A percentile compares a stretch with the other conserved stretches of the same genome.
Conservation (phyloP, 37 sponge, comb jelly and placozoan species). For the Halisarca cf. caerulea region DNA sequence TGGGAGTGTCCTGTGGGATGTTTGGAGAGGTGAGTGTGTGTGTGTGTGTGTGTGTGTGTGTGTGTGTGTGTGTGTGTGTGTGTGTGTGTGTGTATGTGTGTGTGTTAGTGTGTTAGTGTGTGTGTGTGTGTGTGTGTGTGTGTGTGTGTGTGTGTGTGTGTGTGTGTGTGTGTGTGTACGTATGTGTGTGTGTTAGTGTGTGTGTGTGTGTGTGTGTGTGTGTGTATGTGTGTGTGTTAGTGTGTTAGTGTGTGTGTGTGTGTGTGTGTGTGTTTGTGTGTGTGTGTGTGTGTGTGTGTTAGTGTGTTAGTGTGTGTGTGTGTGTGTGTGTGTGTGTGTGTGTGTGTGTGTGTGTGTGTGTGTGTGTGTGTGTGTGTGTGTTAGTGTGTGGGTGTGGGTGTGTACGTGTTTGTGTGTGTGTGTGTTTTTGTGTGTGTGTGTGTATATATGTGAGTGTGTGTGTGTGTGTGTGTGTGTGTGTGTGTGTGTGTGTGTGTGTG, state of each 20-base stretch:
- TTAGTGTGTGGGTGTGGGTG: no score
- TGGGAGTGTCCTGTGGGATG: neutral
- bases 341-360: no score
- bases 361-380: no score
- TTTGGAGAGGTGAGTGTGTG: neutral
- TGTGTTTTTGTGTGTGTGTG: no score
- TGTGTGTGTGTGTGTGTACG: conserved; percentile 12
- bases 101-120: conserved; percentile 33
- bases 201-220: neutral
- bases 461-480: no score
- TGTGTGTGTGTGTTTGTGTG: neutral
- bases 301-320: no score
- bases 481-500: no score
- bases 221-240: no score
- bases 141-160: neutral
- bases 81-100: conserved; percentile 17
- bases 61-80: conserved; percentile 13
- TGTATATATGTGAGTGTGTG: no score
- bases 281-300: no score
- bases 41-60: neutral
- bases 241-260: neutral
- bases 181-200: neutral
- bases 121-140: neutral
- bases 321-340: no score
- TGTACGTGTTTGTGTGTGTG: no score